phyloP scores from a whole-genome alignment of 2,888 invertebrate genomes.

The Lepidocyrtinus sp. region DNA sequence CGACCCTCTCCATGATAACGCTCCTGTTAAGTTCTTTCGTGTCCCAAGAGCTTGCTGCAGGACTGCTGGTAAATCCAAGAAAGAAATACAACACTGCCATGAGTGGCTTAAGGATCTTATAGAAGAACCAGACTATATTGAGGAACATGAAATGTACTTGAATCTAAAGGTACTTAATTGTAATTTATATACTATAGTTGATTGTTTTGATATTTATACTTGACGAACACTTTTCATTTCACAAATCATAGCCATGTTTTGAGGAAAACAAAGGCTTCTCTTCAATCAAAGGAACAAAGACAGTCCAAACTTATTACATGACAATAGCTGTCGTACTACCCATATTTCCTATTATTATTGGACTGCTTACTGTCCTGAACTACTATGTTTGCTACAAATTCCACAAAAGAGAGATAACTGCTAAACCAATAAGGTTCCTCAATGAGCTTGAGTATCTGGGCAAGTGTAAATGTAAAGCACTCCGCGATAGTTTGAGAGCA shows the following conservation, averaged over 20 bases:
- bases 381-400: constrained; percentile 51
- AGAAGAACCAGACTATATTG: background rate
- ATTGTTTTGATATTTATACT: background rate
- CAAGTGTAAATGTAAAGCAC: background rate
- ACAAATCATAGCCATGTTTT: constrained; percentile 10
- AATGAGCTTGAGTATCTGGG: background rate
- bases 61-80: background rate
- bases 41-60: constrained; percentile 34
- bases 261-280: background rate
- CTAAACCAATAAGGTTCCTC: constrained; percentile 12
- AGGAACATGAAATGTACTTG: background rate
- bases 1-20: background rate
- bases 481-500: background rate
- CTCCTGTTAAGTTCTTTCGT: background rate
- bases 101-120: constrained; percentile 7
- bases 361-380: constrained; percentile 25
- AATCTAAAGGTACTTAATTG: background rate
- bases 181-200: background rate
- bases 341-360: background rate
- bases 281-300: background rate
- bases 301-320: background rate
- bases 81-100: background rate
- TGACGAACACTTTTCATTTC: background rate
- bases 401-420: background rate
- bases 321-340: background rate